phyloP scores from a whole-genome alignment of 2,113 vertebrate genomes.

The Lophura nycthemera region DNA sequence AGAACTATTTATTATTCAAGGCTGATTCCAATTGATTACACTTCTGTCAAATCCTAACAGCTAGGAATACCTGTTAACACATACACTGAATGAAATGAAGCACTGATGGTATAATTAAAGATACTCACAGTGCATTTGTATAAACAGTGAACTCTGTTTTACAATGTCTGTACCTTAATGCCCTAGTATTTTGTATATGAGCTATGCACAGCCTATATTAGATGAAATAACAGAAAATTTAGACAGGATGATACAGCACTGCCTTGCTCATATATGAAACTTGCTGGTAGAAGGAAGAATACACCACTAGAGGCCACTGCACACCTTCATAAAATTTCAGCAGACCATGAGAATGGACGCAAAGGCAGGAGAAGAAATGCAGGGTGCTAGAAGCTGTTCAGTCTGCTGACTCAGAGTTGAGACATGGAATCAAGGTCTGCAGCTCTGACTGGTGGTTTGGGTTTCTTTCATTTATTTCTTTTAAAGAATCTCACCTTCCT shows the following conservation, averaged over 20 bases:
- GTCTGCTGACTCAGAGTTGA: background rate
- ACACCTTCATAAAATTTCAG: background rate
- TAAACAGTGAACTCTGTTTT: background rate
- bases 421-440: background rate
- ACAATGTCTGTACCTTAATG: background rate
- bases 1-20: background rate
- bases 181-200: background rate
- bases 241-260: background rate
- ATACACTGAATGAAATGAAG: accelerated
- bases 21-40: background rate
- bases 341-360: background rate
- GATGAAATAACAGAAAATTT: background rate
- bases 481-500: conserved; percentile 80
- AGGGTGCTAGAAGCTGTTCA: background rate
- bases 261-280: background rate
- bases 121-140: background rate
- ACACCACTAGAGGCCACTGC: conserved; percentile 47
- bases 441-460: background rate
- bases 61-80: background rate
- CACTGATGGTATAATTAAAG: background rate
- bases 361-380: background rate
- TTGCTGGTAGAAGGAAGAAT: background rate
- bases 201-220: background rate
- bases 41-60: background rate
- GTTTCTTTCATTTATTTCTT: background rate